Evolutionary conservation across 2,888 invertebrate genomes (phyloP).

Genomic region (Diarsia dahlii): DNA sequence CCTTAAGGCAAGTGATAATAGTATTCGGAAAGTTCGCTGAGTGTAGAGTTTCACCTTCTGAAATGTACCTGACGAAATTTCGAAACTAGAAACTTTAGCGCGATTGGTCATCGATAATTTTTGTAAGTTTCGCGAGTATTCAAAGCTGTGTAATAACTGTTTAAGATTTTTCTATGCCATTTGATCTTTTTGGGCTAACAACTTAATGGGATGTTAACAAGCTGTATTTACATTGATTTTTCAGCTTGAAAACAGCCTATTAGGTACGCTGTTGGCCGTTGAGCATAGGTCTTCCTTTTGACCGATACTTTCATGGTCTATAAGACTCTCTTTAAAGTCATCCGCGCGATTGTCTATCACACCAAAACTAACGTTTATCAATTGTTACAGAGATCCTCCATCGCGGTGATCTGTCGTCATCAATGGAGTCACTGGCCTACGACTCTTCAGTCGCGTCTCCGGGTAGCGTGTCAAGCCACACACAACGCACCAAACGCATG

Average conservation of each 20-base stretch:
- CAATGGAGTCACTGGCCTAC: constrained; percentile 94
- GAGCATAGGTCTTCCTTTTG: background rate
- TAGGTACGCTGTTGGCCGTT: background rate
- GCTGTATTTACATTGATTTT: too few species aligned
- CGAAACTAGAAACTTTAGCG: background rate
- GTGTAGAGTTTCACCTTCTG: background rate
- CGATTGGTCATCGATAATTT: background rate
- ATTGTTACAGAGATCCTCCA: constrained; percentile 93
- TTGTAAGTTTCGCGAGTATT: background rate
- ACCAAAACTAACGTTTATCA: background rate
- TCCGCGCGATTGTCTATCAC: too few species aligned
- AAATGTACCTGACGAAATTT: background rate
- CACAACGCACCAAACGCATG: constrained; percentile 97
- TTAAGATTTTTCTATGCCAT: too few species aligned
- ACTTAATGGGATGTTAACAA: too few species aligned
- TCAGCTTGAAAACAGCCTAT: background rate
- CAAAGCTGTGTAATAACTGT: too few species aligned
- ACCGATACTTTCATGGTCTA: background rate
- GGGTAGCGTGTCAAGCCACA: constrained; percentile 91
- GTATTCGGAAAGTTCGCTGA: background rate
- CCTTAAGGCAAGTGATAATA: background rate
- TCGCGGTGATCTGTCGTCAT: constrained; percentile 93
- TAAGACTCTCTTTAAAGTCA: too few species aligned
- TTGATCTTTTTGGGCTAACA: too few species aligned
- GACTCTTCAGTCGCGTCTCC: constrained; percentile 94